Conservation (phyloP, 2,113 vertebrate genomes). For the Hippocampus guttulatus region DNA sequence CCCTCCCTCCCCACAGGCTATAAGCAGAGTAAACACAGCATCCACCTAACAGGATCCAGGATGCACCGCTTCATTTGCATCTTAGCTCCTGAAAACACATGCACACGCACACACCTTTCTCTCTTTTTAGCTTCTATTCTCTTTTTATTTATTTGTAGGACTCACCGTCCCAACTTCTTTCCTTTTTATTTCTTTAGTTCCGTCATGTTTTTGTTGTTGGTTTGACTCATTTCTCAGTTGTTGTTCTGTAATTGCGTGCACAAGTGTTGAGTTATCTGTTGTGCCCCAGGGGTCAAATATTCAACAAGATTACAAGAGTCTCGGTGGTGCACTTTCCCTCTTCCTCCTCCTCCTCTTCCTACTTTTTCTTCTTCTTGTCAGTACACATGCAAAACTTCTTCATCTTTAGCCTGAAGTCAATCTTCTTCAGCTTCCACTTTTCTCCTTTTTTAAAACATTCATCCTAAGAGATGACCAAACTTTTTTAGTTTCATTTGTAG, state of each 20-base stretch:
- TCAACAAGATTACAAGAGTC: slow-evolving; percentile 12
- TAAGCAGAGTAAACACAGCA: slow-evolving; percentile 58
- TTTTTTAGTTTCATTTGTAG: too few species aligned
- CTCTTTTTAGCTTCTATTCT: neutral
- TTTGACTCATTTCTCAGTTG: neutral
- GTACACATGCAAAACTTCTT: slow-evolving; percentile 23
- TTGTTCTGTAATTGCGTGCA: slow-evolving; percentile 3
- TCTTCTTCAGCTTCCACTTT: neutral
- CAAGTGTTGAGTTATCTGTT: slow-evolving; percentile 23
- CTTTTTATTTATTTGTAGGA: neutral
- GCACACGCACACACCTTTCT: slow-evolving; percentile 21
- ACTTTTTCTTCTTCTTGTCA: neutral
- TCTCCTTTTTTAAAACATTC: neutral
- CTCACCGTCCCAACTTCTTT: neutral
- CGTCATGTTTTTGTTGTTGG: neutral
- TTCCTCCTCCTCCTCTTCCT: neutral
- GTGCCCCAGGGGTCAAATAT: slow-evolving; percentile 35
- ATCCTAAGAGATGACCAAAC: neutral
- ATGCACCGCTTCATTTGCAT: slow-evolving; percentile 67
- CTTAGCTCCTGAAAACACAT: slow-evolving; percentile 50
- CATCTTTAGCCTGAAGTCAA: neutral
- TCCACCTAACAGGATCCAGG: slow-evolving; percentile 71
- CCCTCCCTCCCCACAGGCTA: slow-evolving; percentile 48
- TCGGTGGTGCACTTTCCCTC: neutral
- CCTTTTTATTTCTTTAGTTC: neutral